Conservation (phyloP, 2,888 invertebrate genomes). For the Silvanus unidentatus region DNA sequence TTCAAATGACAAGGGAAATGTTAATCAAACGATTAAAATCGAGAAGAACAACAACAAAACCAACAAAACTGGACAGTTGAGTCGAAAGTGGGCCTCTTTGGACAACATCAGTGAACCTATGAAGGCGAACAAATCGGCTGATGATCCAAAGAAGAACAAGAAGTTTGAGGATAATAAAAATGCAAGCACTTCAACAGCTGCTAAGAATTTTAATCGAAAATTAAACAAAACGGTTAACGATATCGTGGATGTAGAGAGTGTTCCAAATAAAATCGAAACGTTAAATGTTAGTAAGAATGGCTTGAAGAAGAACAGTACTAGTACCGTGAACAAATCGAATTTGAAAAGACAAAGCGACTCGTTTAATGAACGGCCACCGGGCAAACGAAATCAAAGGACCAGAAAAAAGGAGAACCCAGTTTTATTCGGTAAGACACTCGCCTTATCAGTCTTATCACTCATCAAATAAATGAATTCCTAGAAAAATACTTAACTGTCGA, state of each 20-base stretch:
- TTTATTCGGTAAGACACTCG: conserved; percentile 40
- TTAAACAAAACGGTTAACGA: conserved; percentile 41
- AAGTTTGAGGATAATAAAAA: conserved; percentile 45
- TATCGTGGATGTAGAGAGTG: conserved; percentile 33
- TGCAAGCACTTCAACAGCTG: conserved; percentile 40
- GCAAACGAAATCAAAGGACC: conserved; percentile 52
- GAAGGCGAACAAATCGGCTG: conserved; percentile 42
- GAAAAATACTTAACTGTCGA: too few relatives aligned
- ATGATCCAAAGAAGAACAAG: conserved; percentile 39
- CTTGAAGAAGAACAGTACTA: conserved; percentile 31
- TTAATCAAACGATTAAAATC: conserved; percentile 32
- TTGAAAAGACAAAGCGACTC: conserved; percentile 32
- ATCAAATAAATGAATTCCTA: too few relatives aligned
- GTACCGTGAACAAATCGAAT: conserved; percentile 24
- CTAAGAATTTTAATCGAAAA: background rate
- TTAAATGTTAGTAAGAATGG: conserved; percentile 33
- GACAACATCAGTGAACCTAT: conserved; percentile 48
- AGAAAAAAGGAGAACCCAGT: conserved; percentile 47
- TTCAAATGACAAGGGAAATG: conserved; percentile 32
- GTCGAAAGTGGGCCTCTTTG: conserved; percentile 57
- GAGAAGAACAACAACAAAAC: conserved; percentile 40
- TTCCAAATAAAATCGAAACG: conserved; percentile 33
- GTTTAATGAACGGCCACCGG: conserved; percentile 37
- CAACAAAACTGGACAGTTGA: conserved; percentile 43
- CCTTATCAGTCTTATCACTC: too few relatives aligned